Evolutionary conservation across 2,888 invertebrate genomes (phyloP), one percentile per base, ranked within the genome.

Genomic region (Cerastis rubricosa): DNA sequence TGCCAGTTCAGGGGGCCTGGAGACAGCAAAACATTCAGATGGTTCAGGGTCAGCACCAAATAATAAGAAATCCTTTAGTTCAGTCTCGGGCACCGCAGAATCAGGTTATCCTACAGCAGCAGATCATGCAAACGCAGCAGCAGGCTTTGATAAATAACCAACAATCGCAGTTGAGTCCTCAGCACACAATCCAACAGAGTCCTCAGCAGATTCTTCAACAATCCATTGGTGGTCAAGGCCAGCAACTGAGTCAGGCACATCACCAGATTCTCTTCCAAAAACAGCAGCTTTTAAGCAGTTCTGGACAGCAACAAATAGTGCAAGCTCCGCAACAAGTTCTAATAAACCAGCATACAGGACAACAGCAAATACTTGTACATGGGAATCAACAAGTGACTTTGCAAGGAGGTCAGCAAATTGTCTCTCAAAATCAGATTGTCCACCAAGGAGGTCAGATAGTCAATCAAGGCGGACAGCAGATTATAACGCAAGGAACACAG

Each of bases 141-240:
- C 97, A 97, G 78, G 94, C 94, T 49, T 88, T 96, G 83, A 94
- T 96, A 79, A 95, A 93, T 89, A 97, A 95, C 78, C 97, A 95
- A 78, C 97, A 95, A 81, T 89, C 94, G 11, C 96, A 96, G 75
- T 90, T 97, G 43, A 97, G 97, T 84, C 97, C 97, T 8, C 97
- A 97, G 83, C 96, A 96, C 78, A 89, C 93, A 47, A 94, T 97
- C 29, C 97, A 97, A 87, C 97, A 97, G 82, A 89, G 95, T 35
- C 97, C 97, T 69, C 97, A 97, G 85, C 97, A 98, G 87, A 96
- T 97, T 49, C 95, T 97, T 45, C 97, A 97, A 91, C 98, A 98
- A 86, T 91, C 97, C 89, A 90, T 97, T 92, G 96, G 96, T 40
- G 94, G 96, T 43, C 97, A 97, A 92, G 96, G 94, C 72, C 97